Evolutionary conservation across 2,113 vertebrate species (phyloP).

Genomic region (Salvelinus alpinus): DNA sequence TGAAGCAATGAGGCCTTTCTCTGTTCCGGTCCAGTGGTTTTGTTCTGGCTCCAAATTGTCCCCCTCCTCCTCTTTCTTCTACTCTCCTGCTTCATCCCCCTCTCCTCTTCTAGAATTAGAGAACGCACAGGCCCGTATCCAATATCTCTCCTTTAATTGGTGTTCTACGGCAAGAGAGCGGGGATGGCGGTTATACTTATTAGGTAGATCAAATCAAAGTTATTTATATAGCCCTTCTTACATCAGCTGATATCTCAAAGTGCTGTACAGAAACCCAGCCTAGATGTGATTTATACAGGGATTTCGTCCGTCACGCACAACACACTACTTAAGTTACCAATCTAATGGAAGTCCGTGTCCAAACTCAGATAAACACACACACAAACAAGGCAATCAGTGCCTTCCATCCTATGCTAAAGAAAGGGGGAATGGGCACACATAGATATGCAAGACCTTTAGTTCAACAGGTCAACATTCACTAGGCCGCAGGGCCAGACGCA

Average conservation of each 20-base stretch:
- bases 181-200: slow-evolving; percentile 56
- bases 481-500: too few relatives aligned
- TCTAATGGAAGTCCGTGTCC: not conserved
- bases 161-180: slow-evolving; percentile 32
- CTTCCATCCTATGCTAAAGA: not conserved
- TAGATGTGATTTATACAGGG: slow-evolving; percentile 48
- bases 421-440: not conserved
- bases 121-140: slow-evolving; percentile 65
- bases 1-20: slow-evolving; percentile 40
- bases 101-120: slow-evolving; percentile 47
- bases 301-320: slow-evolving; percentile 36
- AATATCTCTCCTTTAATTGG: slow-evolving; percentile 76
- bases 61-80: slow-evolving; percentile 12
- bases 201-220: slow-evolving; percentile 6
- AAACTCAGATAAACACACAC: slow-evolving; percentile 5
- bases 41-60: slow-evolving; percentile 30
- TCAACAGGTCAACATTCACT: too few relatives aligned
- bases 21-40: slow-evolving; percentile 42
- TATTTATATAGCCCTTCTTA: too few relatives aligned
- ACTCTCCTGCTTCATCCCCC: not conserved
- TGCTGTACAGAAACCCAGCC: too few relatives aligned
- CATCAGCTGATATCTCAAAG: too few relatives aligned
- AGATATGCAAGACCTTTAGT: too few relatives aligned
- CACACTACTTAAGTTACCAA: slow-evolving; percentile 42
- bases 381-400: not conserved